Evolutionary conservation across 2,888 invertebrate species (phyloP).

Genomic region (Pachymerium ferrugineum): DNA sequence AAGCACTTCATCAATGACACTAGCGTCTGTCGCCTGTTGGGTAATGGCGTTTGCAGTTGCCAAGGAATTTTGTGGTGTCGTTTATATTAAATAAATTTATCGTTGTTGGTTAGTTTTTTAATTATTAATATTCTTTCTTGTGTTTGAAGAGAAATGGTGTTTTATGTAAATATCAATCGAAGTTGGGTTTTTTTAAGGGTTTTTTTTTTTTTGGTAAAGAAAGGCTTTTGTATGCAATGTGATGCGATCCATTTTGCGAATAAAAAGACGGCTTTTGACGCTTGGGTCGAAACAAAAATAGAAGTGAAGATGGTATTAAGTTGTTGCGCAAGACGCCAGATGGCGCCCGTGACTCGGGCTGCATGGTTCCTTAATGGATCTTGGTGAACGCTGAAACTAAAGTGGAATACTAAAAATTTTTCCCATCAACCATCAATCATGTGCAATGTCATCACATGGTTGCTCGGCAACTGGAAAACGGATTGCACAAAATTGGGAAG

Average conservation of each 20-base stretch:
- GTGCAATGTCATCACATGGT: not conserved
- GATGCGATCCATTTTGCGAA: not conserved
- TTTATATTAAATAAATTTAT: not conserved
- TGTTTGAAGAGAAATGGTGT: not conserved
- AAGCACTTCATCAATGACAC: slow-evolving; percentile 18
- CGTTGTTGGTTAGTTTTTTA: not conserved
- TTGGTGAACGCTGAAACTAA: slow-evolving; percentile 4
- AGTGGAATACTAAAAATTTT: slow-evolving; percentile 15
- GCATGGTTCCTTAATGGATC: not conserved
- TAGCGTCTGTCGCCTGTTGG: slow-evolving; percentile 2
- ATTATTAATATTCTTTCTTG: not conserved
- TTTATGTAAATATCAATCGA: not conserved
- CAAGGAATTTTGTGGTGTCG: not conserved
- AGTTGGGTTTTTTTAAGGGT: not conserved
- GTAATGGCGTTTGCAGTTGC: not conserved
- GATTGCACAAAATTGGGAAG: not conserved
- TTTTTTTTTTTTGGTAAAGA: not conserved
- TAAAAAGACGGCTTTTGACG: not conserved
- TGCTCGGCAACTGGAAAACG: not conserved
- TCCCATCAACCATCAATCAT: slow-evolving; percentile 12
- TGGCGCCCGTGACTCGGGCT: slow-evolving; percentile 1
- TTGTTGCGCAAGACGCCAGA: slow-evolving; percentile 7
- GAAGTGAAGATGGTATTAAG: slow-evolving; percentile 11
- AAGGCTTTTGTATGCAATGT: not conserved
- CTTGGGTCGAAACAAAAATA: not conserved